Evolutionary conservation across 35 echinoderm and acorn worm genomes (phyloP).

Genomic region (Apostichopus parvimensis): DNA sequence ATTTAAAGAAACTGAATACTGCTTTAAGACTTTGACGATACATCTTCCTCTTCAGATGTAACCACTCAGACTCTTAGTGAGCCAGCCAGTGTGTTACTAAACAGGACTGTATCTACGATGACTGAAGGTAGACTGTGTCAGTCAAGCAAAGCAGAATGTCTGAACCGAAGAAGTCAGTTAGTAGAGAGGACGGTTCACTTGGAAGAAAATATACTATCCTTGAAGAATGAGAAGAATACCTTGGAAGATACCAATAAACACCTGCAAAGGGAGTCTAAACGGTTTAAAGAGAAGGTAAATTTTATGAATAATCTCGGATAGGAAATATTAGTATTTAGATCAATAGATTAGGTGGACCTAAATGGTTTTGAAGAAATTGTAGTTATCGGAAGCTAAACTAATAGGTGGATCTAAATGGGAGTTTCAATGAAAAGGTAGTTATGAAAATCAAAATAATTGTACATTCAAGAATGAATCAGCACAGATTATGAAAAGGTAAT

Average conservation of each 20-base stretch:
- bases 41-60: background rate
- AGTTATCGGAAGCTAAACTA: no score
- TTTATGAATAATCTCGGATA: background rate
- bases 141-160: background rate
- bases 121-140: background rate
- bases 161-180: background rate
- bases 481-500: no score
- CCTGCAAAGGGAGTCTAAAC: conserved; percentile 9
- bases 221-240: background rate
- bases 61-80: background rate
- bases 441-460: no score
- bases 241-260: background rate
- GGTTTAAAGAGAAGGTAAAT: background rate
- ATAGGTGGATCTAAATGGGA: no score
- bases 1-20: no score
- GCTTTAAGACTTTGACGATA: no score
- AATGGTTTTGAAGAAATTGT: no score
- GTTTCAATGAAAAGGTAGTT: no score
- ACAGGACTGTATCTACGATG: background rate
- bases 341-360: no score
- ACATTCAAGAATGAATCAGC: no score
- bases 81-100: background rate
- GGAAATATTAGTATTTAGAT: no score
- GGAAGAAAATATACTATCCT: background rate
- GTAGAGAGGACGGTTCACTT: background rate